Conservation (phyloP, 2,888 invertebrate genomes). For the Monopis laevigella region DNA sequence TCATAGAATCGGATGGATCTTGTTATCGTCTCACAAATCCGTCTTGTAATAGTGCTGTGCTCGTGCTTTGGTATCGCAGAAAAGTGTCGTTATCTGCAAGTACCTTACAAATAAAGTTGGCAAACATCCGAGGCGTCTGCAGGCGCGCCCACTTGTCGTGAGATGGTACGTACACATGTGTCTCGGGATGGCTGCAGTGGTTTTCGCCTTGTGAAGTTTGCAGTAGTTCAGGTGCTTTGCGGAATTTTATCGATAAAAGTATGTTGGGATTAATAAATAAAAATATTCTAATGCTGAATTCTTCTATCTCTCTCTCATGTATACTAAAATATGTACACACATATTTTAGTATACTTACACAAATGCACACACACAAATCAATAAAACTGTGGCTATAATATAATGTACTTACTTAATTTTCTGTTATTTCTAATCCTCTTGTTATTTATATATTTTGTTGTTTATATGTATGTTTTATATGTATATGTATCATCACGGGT, state of each 20-base stretch:
- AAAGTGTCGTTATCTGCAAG: slow-evolving; percentile 10
- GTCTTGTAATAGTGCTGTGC: slow-evolving; percentile 8
- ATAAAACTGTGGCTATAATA: too few relatives aligned
- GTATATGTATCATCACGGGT: too few relatives aligned
- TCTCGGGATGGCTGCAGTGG: slow-evolving; percentile 17
- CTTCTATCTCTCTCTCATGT: too few relatives aligned
- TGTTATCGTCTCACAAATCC: slow-evolving; percentile 10
- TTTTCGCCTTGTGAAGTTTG: slow-evolving; percentile 7
- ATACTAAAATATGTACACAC: too few relatives aligned
- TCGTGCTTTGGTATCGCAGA: slow-evolving; percentile 9
- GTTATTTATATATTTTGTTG: too few relatives aligned
- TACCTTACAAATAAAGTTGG: slow-evolving; percentile 34
- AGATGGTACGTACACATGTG: slow-evolving; percentile 27
- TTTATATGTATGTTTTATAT: too few relatives aligned
- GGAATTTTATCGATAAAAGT: not conserved
- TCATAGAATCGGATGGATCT: slow-evolving; percentile 3
- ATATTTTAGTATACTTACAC: too few relatives aligned
- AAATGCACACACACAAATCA: too few relatives aligned
- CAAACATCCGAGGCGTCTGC: slow-evolving; percentile 28
- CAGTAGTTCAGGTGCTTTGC: not conserved
- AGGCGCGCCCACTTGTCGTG: slow-evolving; percentile 25
- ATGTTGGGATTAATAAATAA: too few relatives aligned
- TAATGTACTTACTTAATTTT: too few relatives aligned
- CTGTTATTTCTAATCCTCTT: too few relatives aligned
- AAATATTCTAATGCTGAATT: too few relatives aligned